Evolutionary conservation across 2,888 invertebrate genomes (phyloP), one percentile per base, ranked within the genome.

Genomic region (Ochropleura plecta): DNA sequence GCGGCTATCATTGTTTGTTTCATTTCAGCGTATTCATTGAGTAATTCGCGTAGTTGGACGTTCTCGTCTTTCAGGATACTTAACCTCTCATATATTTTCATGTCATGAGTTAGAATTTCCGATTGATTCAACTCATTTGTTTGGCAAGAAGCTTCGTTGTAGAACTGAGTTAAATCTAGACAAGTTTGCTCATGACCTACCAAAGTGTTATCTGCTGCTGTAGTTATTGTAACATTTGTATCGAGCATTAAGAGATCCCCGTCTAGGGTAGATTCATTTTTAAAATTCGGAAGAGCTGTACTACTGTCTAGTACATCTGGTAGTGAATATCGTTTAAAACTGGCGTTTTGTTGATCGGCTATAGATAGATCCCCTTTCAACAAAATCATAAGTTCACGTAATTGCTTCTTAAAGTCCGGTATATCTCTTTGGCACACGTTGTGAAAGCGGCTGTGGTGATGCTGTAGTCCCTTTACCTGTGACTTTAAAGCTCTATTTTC

Each of bases 211-310:
- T 96, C 93, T 46, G 90, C 91, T 51, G 90, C 89, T 53, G 94
- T 93, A 10, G 93, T 92, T 65, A 95, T 78, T 5, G 94, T 95
- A n/a, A 95, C 76, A 86, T 96, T 96, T 46, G 95, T 95, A 76
- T 96, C 96, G 76, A 96, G 88, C 96, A 96, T 96, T 71, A 96
- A 90, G 12, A 95, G 88, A 85, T 96, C 96, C 9, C 94, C 93
- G 82, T 96, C 96, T 73, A 95, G 89, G 16, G 92, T 94, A 42
- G 96, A 95, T 80, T 96, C 96, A 79, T 95, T 95, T 90, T 92
- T 95, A 49, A 92, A 91, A 82, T 88, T 91, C 49, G 90, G 79
- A 30, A 90, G 70, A 40, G 90, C 87, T 51, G 89, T 88, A 80
- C 91, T 94, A 60, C 89, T 92, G 63, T 94, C 94, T 73, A 94